Percentiles rank a stretch among this genome's conserved stretches.
Evolutionary conservation across 2,888 invertebrate genomes (phyloP).

Genomic region (Alviniconcha strummeri): DNA sequence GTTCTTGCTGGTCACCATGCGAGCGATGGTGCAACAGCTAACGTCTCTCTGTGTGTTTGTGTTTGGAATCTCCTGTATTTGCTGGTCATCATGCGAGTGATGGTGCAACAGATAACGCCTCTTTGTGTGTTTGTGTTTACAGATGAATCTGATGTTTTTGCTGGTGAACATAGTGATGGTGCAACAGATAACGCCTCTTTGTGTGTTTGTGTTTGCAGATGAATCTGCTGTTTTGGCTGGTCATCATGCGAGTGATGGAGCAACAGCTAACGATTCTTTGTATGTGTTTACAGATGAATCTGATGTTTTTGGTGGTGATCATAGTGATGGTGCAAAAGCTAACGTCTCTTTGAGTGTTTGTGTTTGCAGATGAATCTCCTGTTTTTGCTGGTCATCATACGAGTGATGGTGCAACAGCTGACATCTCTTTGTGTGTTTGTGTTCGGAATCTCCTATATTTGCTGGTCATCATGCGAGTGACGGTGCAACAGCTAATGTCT

Average conservation of each 20-base stretch:
- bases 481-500: too few relatives aligned
- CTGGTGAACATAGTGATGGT: too few relatives aligned
- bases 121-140: too few relatives aligned
- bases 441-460: slow-evolving; percentile 26
- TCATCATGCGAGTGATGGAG: slow-evolving; percentile 60
- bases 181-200: too few relatives aligned
- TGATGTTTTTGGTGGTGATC: too few relatives aligned
- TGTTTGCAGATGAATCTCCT: slow-evolving; percentile 28
- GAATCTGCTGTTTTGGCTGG: slow-evolving; percentile 58
- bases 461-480: slow-evolving; percentile 25
- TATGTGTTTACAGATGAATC: slow-evolving; percentile 5
- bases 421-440: not conserved
- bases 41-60: slow-evolving; percentile 44
- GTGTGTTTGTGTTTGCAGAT: slow-evolving; percentile 48
- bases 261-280: slow-evolving; percentile 58
- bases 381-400: slow-evolving; percentile 32
- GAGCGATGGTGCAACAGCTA: slow-evolving; percentile 62
- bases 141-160: too few relatives aligned
- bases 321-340: too few relatives aligned
- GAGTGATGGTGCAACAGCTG: slow-evolving; percentile 28
- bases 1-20: slow-evolving; percentile 58
- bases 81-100: slow-evolving; percentile 18
- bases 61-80: too few relatives aligned
- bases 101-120: too few relatives aligned
- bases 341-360: not conserved